Evolutionary conservation across 1,140 invertebrate species (phyloP).

Genomic region (Hyles euphorbiae): DNA sequence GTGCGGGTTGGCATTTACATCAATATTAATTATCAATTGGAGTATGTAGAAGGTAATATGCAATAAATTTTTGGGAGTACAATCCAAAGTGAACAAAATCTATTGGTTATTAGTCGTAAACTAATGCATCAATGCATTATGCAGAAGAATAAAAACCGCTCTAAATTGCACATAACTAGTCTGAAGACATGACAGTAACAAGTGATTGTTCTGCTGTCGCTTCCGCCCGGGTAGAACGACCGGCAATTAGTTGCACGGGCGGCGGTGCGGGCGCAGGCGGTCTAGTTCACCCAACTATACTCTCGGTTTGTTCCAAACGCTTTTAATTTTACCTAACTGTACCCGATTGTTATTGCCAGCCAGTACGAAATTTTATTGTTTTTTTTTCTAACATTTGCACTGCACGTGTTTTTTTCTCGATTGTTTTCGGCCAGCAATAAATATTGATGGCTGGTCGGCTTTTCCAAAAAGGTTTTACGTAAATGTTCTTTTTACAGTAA

Average conservation of each 20-base stretch:
- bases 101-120: too few relatives aligned
- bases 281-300: slow-evolving; percentile 45
- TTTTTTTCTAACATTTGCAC: slow-evolving; percentile 6
- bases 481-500: too few relatives aligned
- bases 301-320: slow-evolving; percentile 25
- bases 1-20: too few relatives aligned
- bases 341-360: slow-evolving; percentile 12
- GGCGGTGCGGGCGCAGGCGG: slow-evolving; percentile 48
- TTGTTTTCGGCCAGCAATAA: slow-evolving; percentile 7
- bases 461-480: slow-evolving; percentile 1
- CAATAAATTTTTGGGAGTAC: too few relatives aligned
- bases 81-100: too few relatives aligned
- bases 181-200: too few relatives aligned
- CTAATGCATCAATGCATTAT: too few relatives aligned
- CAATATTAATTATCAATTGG: too few relatives aligned
- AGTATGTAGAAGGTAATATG: too few relatives aligned
- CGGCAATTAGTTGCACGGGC: slow-evolving; percentile 59
- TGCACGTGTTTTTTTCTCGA: slow-evolving; percentile 8
- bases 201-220: slow-evolving; percentile 33
- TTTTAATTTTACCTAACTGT: slow-evolving; percentile 19
- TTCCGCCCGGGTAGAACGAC: slow-evolving; percentile 28
- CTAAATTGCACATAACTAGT: too few relatives aligned
- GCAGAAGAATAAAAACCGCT: too few relatives aligned
- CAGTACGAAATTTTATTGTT: slow-evolving; percentile 20
- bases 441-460: neutral